A percentile compares a stretch with the other conserved stretches of the same genome.
Evolutionary conservation across 2,797 vertebrate species (phyloP).

Genomic region (Ceryle rudis): DNA sequence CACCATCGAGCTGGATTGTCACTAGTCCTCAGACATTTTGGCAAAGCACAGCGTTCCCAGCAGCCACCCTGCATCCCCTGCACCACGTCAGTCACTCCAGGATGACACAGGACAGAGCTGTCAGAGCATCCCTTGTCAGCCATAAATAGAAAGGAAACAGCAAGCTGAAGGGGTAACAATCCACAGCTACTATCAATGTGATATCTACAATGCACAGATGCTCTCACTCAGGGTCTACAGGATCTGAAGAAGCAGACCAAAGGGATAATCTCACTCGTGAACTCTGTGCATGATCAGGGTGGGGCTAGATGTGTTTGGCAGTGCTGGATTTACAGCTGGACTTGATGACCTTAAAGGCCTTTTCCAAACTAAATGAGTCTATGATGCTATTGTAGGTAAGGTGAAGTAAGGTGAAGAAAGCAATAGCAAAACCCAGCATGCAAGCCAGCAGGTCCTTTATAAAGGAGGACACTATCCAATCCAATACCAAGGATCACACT

Average conservation of each 20-base stretch:
- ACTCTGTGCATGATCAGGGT: neutral
- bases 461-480: neutral
- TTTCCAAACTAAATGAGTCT: neutral
- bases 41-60: fast-evolving
- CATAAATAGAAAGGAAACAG: neutral
- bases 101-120: neutral
- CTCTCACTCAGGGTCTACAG: neutral
- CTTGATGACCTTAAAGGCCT: neutral
- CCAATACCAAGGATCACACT: neutral
- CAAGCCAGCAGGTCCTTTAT: neutral
- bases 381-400: neutral
- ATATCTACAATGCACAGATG: neutral
- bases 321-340: neutral
- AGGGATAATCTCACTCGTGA: neutral
- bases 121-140: neutral
- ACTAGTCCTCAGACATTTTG: neutral
- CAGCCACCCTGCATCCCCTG: neutral
- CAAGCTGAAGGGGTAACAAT: neutral
- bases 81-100: neutral
- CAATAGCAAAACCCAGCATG: neutral
- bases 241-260: neutral
- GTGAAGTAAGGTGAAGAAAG: neutral
- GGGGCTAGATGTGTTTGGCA: neutral
- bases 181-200: fast-evolving
- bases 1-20: neutral